Evolutionary conservation across 2,113 vertebrate species (phyloP), one percentile per base, ranked within the genome.

Genomic region (Semnopithecus entellus): DNA sequence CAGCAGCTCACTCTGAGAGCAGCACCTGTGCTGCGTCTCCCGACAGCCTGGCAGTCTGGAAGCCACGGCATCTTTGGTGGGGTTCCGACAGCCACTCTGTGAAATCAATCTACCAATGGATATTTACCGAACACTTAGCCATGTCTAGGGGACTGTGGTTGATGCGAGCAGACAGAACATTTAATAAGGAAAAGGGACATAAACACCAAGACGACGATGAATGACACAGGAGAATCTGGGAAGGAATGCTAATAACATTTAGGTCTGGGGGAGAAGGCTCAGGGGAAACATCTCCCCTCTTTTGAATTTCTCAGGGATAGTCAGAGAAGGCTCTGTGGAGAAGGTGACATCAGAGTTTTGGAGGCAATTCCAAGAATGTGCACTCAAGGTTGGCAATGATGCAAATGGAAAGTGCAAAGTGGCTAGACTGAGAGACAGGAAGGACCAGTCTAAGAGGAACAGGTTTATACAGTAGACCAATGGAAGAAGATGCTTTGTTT

Each of bases 21-120:
- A 45, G 30, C 38, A 25, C 13, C 55, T 14, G 2, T 2, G 27
- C n/a, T 48, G 20, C 3, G 0, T 0, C 0, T 3, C 35, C 35
- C 7, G 10, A 48, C 0, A 38, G 68, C 43, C 4, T 4, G 4
- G 35, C 50, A 5, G 18, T 8, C 11, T 25, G 90, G 78, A 61
- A 64, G 75, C 38, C n/a, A 14, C 0, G 6, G 16, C 0, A 6
- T 23, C 80, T 30, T 40, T 8, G 10, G 12, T 23, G 17, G 17
- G 45, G 23, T 59, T 40, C 66, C 30, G 9, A 43, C 43, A 70
- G 18, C 27, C 20, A 3, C 23, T 70, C 18, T 27, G 22, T 43
- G 50, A 89, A 79, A 66, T 25, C 12, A 59, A 27, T 9, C 27
- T 72, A 73, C 16, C 7, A 3, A 2, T 10, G 61, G 79, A 35